Conservation (phyloP, 2,113 vertebrate genomes). For the Apus apus region DNA sequence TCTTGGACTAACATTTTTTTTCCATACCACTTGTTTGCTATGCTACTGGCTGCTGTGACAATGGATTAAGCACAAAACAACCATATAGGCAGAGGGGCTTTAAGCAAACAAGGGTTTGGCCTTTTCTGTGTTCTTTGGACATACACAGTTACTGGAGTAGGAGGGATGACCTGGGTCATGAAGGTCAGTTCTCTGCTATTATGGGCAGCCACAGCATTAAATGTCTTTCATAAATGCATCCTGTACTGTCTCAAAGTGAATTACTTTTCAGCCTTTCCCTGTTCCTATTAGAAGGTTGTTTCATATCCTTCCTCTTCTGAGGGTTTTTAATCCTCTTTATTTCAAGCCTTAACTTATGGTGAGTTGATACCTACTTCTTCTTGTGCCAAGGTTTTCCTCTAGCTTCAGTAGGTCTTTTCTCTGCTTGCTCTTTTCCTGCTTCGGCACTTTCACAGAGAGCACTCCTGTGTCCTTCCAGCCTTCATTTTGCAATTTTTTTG, state of each 20-base stretch:
- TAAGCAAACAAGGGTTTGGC: not conserved
- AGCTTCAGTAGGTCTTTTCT: not conserved
- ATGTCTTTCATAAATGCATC: constrained; percentile 27
- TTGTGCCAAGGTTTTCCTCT: not conserved
- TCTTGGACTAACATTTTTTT: not conserved
- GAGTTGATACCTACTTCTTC: not conserved
- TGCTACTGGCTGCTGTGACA: not conserved
- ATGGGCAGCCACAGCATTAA: constrained; percentile 18
- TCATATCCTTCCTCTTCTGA: not conserved
- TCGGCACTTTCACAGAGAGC: not conserved
- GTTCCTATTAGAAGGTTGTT: not conserved
- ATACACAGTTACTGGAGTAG: not conserved
- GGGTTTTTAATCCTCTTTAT: not conserved
- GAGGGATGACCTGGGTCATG: constrained; percentile 15
- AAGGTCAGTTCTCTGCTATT: constrained; percentile 31
- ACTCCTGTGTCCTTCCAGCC: not conserved
- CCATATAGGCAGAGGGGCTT: not conserved
- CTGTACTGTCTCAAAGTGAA: constrained; percentile 8
- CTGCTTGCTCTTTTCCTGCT: not conserved
- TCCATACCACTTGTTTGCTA: not conserved
- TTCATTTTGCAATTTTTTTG: not conserved
- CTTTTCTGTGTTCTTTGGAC: not conserved
- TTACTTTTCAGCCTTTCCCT: not conserved
- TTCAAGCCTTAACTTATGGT: not conserved
- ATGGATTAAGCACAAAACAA: not conserved